A percentile compares a stretch with the other conserved stretches of the same genome.
These are phyloP conservation scores for Catharus minimus DNA, from an alignment of 2,113 vertebrate genomes.

Conservation along the genomic window DNA sequence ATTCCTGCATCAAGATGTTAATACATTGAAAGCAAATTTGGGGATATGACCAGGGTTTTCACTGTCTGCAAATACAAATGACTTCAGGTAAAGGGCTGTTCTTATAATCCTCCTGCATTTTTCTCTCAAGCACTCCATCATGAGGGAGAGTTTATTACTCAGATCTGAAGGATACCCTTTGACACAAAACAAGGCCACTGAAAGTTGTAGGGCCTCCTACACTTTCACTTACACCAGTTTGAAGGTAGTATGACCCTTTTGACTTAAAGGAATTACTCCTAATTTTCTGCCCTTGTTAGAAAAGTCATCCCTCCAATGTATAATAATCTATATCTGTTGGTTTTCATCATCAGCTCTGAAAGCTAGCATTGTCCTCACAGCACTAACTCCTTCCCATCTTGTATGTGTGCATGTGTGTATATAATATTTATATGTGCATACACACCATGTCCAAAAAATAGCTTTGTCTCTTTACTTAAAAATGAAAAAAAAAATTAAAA, in stretches of 20 bases:
- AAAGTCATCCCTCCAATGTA: conserved; percentile 20
- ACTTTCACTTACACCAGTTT: neutral
- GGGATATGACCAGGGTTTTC: conserved; percentile 61
- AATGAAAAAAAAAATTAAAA: conserved; percentile 21
- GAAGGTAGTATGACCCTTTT: conserved; percentile 9
- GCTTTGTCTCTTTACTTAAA: conserved; percentile 60
- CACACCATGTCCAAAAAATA: conserved; percentile 53
- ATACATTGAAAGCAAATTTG: conserved; percentile 57
- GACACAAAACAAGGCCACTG: conserved; percentile 60
- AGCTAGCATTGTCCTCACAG: conserved; percentile 65
- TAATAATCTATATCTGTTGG: conserved; percentile 53
- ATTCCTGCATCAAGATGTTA: conserved; percentile 65
- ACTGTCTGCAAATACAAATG: conserved; percentile 46
- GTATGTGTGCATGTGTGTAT: conserved; percentile 67
- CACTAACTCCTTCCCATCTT: conserved; percentile 62
- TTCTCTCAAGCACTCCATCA: conserved; percentile 30
- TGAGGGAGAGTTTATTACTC: conserved; percentile 30
- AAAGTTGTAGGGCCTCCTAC: conserved; percentile 31
- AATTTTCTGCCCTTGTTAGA: conserved; percentile 41
- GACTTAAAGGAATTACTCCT: conserved; percentile 30
- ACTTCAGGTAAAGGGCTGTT: conserved; percentile 65
- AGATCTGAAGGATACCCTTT: conserved; percentile 59
- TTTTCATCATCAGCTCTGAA: conserved; percentile 71
- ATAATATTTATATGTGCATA: conserved; percentile 70
- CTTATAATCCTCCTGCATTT: conserved; percentile 29